A percentile compares a stretch with the other conserved stretches of the same genome.
These are phyloP conservation scores for Gouania willdenowi DNA, from an alignment of 2,797 vertebrate genomes.

Conservation along the genomic window DNA sequence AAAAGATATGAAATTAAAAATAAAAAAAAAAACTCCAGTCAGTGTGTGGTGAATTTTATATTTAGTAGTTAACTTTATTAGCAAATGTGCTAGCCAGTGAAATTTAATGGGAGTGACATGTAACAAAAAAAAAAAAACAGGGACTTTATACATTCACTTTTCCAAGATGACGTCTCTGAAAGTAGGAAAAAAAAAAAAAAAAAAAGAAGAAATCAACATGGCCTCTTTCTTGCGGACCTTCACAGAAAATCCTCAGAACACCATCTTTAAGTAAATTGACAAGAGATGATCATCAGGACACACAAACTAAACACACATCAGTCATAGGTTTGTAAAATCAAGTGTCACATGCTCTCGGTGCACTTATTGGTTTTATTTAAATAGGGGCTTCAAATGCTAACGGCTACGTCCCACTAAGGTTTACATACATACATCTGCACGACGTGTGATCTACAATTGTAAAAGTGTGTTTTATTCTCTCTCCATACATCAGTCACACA, in stretches of 20 bases:
- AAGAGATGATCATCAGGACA: slow-evolving; percentile 42
- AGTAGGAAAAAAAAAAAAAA: slow-evolving; percentile 59
- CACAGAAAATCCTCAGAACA: slow-evolving; percentile 72
- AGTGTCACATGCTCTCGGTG: slow-evolving; percentile 35
- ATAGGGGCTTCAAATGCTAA: slow-evolving; percentile 42
- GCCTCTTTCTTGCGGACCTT: slow-evolving; percentile 63
- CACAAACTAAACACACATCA: slow-evolving; percentile 16
- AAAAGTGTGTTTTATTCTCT: slow-evolving; percentile 48
- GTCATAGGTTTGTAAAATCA: slow-evolving; percentile 47
- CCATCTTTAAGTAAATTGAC: slow-evolving; percentile 31
- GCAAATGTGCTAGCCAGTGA: slow-evolving; percentile 63
- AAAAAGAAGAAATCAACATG: too few species aligned
- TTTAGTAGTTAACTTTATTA: slow-evolving; percentile 30
- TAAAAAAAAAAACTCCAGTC: slow-evolving; percentile 6
- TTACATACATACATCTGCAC: slow-evolving; percentile 38
- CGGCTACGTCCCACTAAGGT: slow-evolving; percentile 54
- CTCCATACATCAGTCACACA: slow-evolving; percentile 43
- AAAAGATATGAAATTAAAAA: too few species aligned
- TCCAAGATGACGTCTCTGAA: slow-evolving; percentile 45
- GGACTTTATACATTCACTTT: slow-evolving; percentile 65
- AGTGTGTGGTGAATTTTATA: slow-evolving; percentile 11
- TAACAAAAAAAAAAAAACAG: slow-evolving; percentile 61
- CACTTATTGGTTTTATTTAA: slow-evolving; percentile 35
- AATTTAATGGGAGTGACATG: slow-evolving; percentile 67
- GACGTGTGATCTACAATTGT: slow-evolving; percentile 41